phyloP scores from a whole-genome alignment of 2,113 vertebrate species.

The Onychorhynchus coronatus region DNA sequence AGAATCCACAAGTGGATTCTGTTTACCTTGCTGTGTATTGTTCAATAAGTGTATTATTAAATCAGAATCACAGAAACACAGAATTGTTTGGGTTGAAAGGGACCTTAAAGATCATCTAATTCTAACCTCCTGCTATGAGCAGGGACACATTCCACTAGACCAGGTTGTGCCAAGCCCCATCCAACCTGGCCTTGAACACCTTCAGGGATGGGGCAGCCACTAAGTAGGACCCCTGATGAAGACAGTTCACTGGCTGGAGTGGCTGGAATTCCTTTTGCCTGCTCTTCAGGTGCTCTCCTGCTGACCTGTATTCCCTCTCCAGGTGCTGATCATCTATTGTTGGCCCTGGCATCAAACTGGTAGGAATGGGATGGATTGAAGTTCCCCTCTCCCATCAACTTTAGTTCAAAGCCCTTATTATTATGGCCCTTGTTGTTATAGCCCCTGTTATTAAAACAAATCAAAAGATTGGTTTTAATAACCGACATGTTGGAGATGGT shows the following conservation, averaged over 20 bases:
- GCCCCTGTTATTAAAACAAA: background rate
- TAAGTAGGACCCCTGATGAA: background rate
- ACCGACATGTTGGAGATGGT: background rate
- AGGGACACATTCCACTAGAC: background rate
- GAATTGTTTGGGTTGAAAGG: background rate
- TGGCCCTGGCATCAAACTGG: background rate
- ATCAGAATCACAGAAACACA: background rate
- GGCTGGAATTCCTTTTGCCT: background rate
- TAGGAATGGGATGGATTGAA: background rate
- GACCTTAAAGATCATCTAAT: background rate
- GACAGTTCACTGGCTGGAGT: background rate
- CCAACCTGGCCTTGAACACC: background rate
- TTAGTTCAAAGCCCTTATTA: background rate
- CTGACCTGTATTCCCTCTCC: background rate
- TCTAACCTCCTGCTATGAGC: background rate
- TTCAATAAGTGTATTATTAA: background rate
- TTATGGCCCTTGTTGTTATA: background rate
- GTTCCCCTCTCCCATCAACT: background rate
- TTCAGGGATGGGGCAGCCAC: background rate
- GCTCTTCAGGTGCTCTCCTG: background rate
- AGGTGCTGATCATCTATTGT: background rate
- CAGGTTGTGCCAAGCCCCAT: rapidly evolving
- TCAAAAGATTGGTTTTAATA: background rate
- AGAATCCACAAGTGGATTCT: background rate
- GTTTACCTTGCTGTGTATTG: background rate